A percentile compares a stretch with the other conserved stretches of the same genome.
phyloP scores from a whole-genome alignment of 2,888 invertebrate genomes.

The Aspidiotus rigidus region DNA sequence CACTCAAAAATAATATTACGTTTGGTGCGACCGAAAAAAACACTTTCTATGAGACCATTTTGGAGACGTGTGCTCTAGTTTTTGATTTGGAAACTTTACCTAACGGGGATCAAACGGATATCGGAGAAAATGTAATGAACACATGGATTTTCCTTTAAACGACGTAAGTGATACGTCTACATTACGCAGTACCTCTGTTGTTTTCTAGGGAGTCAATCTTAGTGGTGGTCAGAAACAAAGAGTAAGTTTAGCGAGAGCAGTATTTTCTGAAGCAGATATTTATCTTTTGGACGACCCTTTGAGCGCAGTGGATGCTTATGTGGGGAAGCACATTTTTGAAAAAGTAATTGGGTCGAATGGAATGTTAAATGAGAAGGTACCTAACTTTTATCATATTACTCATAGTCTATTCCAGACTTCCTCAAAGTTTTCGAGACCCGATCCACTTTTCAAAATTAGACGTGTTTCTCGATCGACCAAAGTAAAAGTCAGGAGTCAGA shows the following conservation, averaged over 20 bases:
- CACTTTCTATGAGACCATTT: slow-evolving; percentile 63
- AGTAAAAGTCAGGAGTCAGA: no score
- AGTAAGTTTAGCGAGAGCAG: slow-evolving; percentile 82
- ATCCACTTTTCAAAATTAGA: no score
- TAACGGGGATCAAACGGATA: slow-evolving; percentile 94
- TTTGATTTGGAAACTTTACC: slow-evolving; percentile 88
- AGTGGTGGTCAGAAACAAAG: slow-evolving; percentile 88
- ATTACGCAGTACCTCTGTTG: no score
- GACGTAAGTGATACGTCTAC: no score
- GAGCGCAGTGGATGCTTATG: slow-evolving; percentile 56
- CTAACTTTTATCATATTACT: background rate
- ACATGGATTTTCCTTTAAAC: no score
- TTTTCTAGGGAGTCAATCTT: slow-evolving; percentile 59
- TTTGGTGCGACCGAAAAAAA: slow-evolving; percentile 71
- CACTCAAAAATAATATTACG: slow-evolving; percentile 81
- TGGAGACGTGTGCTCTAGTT: slow-evolving; percentile 82
- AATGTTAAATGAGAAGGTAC: slow-evolving; percentile 43
- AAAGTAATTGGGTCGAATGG: slow-evolving; percentile 50
- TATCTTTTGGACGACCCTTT: slow-evolving; percentile 93
- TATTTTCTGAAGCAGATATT: slow-evolving; percentile 77
- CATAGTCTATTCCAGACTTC: no score
- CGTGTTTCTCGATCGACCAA: no score
- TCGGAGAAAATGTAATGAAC: slow-evolving; percentile 51
- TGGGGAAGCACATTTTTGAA: slow-evolving; percentile 56
- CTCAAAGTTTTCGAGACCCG: no score